Conservation (phyloP, 2,113 vertebrate species). For the Myrmophylax atrothorax region DNA sequence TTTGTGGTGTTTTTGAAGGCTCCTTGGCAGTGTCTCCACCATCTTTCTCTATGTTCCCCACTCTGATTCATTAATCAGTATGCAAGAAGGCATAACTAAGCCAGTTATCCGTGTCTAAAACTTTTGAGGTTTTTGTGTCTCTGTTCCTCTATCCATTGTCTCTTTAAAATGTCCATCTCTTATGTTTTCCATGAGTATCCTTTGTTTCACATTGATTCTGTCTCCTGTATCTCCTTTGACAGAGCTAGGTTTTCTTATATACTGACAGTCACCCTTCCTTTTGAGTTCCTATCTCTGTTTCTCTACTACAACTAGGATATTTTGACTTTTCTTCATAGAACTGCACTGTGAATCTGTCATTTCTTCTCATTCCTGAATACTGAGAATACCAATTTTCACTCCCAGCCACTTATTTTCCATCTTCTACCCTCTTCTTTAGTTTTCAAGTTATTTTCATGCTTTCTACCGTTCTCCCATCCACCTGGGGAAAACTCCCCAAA, state of each 20-base stretch:
- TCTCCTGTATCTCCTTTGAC: background rate
- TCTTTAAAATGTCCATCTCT: background rate
- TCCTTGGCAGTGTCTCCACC: background rate
- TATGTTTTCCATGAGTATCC: background rate
- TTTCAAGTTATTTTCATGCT: background rate
- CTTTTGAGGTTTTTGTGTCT: background rate
- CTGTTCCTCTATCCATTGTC: background rate
- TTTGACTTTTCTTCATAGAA: background rate
- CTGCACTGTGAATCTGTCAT: background rate
- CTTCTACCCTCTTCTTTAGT: background rate
- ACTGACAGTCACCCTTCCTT: background rate
- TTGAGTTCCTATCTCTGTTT: background rate
- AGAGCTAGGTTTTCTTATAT: background rate
- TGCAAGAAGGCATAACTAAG: background rate
- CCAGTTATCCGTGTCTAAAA: background rate
- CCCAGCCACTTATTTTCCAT: background rate
- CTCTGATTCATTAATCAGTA: background rate
- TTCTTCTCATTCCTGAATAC: background rate
- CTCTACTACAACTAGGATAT: background rate
- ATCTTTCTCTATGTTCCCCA: background rate
- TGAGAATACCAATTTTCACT: background rate
- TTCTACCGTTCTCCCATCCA: background rate
- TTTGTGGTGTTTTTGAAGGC: background rate
- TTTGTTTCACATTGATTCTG: background rate
- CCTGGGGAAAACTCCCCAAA: background rate